A percentile compares a stretch with the other conserved stretches of the same genome.
These are phyloP conservation scores for Caenorhabditis drosophilae DNA, from an alignment of 2,888 invertebrate genomes.

Conservation along the genomic window DNA sequence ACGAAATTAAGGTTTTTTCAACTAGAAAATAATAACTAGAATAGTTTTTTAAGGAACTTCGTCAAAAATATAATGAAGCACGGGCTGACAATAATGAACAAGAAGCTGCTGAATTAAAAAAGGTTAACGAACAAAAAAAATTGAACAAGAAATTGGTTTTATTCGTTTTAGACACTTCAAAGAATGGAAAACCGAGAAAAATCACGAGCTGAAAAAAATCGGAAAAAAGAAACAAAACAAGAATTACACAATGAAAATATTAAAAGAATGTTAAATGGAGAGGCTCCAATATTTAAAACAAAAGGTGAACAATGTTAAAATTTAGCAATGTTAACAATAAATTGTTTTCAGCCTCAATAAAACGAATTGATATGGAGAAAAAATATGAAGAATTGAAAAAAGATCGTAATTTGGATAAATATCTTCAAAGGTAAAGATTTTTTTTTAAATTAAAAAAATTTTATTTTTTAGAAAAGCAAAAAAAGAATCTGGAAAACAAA, in stretches of 20 bases:
- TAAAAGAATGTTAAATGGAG: constrained; percentile 60
- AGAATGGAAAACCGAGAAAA: constrained; percentile 35
- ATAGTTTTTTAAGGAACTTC: constrained; percentile 29
- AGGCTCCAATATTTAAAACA: constrained; percentile 47
- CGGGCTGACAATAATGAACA: constrained; percentile 20
- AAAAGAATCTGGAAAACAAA: constrained; percentile 39
- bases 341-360: constrained; percentile 39
- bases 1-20: constrained; percentile 50
- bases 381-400: constrained; percentile 53
- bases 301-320: constrained; percentile 29
- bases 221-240: constrained; percentile 46
- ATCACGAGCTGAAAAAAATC: constrained; percentile 44
- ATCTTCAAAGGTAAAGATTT: constrained; percentile 34
- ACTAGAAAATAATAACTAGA: neutral
- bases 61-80: constrained; percentile 12
- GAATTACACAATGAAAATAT: constrained; percentile 59
- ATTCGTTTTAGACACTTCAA: constrained; percentile 25
- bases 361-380: constrained; percentile 49
- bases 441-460: neutral
- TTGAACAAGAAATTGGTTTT: neutral
- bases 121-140: constrained; percentile 8
- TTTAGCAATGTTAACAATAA: neutral
- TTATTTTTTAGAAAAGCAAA: constrained; percentile 29
- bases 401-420: constrained; percentile 46
- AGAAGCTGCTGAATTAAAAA: constrained; percentile 20